phyloP scores from a whole-genome alignment of 2,888 invertebrate genomes.

The Hypercompe scribonia region DNA sequence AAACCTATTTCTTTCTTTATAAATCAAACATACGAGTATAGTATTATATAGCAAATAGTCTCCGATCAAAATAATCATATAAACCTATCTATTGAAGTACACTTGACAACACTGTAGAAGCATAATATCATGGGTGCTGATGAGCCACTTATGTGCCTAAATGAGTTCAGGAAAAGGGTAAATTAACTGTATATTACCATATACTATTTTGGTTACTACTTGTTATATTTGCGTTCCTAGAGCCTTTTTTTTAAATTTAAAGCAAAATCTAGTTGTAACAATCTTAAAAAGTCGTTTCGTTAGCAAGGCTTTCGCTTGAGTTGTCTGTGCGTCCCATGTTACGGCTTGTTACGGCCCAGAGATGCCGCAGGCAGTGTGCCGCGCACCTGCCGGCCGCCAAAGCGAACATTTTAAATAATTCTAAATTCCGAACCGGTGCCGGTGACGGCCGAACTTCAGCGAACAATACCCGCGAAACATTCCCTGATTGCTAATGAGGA shows the following conservation, averaged over 20 bases:
- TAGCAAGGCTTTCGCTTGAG: slow-evolving; percentile 34
- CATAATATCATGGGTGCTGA: not conserved
- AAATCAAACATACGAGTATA: slow-evolving; percentile 35
- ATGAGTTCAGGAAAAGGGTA: not conserved
- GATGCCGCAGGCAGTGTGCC: slow-evolving; percentile 42
- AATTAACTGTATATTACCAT: not conserved
- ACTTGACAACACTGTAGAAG: not conserved
- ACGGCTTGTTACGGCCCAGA: slow-evolving; percentile 40
- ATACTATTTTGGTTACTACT: not conserved
- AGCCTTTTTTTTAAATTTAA: slow-evolving; percentile 24
- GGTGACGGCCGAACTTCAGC: slow-evolving; percentile 76
- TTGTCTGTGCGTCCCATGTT: slow-evolving; percentile 39
- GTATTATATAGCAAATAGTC: slow-evolving; percentile 19
- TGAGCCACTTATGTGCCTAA: no score
- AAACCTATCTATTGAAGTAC: not conserved
- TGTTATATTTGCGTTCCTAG: no score
- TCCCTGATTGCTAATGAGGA: slow-evolving; percentile 83
- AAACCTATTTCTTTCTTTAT: slow-evolving; percentile 52
- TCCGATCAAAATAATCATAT: not conserved
- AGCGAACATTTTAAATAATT: slow-evolving; percentile 76
- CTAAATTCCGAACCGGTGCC: slow-evolving; percentile 75
- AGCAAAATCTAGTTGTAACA: slow-evolving; percentile 50
- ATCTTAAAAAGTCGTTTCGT: slow-evolving; percentile 61
- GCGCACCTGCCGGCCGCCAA: slow-evolving; percentile 68
- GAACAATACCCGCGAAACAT: slow-evolving; percentile 79